Base-by-base conservation (phyloP, 2,888 invertebrate genomes). In the Nymphalis polychloros region DNA sequence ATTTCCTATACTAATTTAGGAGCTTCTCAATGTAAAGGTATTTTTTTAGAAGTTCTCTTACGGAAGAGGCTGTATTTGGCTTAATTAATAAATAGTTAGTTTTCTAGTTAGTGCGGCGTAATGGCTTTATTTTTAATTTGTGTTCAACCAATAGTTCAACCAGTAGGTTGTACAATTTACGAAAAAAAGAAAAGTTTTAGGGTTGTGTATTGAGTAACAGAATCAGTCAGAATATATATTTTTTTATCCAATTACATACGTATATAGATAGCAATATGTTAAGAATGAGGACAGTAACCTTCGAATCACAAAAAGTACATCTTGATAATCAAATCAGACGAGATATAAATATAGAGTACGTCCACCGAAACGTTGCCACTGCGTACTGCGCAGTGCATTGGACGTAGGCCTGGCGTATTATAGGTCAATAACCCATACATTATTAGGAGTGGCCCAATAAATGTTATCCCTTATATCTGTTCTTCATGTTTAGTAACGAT, bases 241-340 rank as follows among this genome's bases (percentile, higher is more conserved):
- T 27, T 53, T 27, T 46, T 46, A 10, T 10, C 17, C 20, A 8
- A 49, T 31, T 41, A 59, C 16, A 46, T 19, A 41, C 57, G 27
- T 48, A 65, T 35, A 27, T 60, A 60, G 47, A 59, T 59, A 23
- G 20, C 20, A 27, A 47, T 23, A 16, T 27, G 27, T 27, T 20
- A 41, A 55, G 47, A 67, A 61, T 67, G 79, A 78, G 85, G 84
- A 80, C 86, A 80, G 73, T 83, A 84, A 80, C 83, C 85, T 87
- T 83, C 53, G 81, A 82, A 77, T 80, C 79, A 79, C 77, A 68
- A 67, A 82, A 80, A 77, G 77, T 78, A 77, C 78, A 78, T 81
- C 77, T 78, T 78, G 75, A 77, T 79, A 81, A 84, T 84, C 78
- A 80, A 80, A 81, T 68, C 77, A 74, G 75, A 76, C 49, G 13